These are phyloP conservation scores for Pachypsylla venusta DNA, from an alignment of 1,140 invertebrate species.

Conservation along the genomic window DNA sequence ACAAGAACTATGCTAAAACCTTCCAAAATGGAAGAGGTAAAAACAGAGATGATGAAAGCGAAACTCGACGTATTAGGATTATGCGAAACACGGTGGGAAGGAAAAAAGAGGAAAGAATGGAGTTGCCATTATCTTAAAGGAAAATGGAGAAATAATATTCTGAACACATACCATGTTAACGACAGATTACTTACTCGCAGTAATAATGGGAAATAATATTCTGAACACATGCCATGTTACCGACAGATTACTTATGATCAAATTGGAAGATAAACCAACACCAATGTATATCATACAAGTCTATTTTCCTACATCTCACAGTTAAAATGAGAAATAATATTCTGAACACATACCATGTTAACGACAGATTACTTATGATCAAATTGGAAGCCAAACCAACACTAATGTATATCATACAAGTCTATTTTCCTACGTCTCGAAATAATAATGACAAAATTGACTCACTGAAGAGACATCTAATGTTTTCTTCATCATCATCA, in stretches of 20 bases:
- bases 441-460: slow-evolving; percentile 5
- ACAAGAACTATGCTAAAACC: slow-evolving; percentile 12
- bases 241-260: slow-evolving; percentile 13
- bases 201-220: slow-evolving; percentile 12
- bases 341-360: slow-evolving; percentile 9
- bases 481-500: too few relatives aligned
- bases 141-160: slow-evolving; percentile 13
- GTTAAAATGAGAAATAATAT: slow-evolving; percentile 12
- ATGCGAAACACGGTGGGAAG: slow-evolving; percentile 13
- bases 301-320: slow-evolving; percentile 13
- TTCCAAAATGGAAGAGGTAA: slow-evolving; percentile 9
- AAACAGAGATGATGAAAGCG: slow-evolving; percentile 12
- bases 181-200: slow-evolving; percentile 7
- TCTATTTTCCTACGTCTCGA: slow-evolving; percentile 11
- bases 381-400: slow-evolving; percentile 7
- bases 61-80: slow-evolving; percentile 11
- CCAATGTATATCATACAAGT: background rate
- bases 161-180: slow-evolving; percentile 10
- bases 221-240: slow-evolving; percentile 6
- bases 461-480: too few relatives aligned
- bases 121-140: slow-evolving; percentile 12
- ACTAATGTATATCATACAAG: background rate
- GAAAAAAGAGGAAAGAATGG: slow-evolving; percentile 11
- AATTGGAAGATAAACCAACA: slow-evolving; percentile 2
- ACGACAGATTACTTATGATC: slow-evolving; percentile 12